phyloP scores from a whole-genome alignment of 2,888 invertebrate genomes.

The Macrophya alboannulata region DNA sequence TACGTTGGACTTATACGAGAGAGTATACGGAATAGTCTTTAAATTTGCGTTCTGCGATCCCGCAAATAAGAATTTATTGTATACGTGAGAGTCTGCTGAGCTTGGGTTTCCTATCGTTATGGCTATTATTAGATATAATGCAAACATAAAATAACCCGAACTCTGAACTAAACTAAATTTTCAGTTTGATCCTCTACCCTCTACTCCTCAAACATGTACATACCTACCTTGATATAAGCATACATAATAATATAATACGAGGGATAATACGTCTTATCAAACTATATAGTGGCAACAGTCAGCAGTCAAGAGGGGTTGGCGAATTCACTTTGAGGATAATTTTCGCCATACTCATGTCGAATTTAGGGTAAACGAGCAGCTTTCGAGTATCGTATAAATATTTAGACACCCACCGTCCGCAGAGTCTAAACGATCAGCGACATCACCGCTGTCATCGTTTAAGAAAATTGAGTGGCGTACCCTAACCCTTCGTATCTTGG shows the following conservation, averaged over 20 bases:
- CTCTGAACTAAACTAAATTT: slow-evolving; percentile 25
- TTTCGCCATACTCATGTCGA: not conserved
- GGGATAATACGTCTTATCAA: not conserved
- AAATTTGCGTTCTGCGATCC: not conserved
- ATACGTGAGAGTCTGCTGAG: slow-evolving; percentile 9
- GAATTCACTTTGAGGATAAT: slow-evolving; percentile 20
- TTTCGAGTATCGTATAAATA: slow-evolving; percentile 22
- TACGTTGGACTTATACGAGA: not conserved
- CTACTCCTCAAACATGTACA: not conserved
- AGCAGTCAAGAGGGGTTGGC: not conserved
- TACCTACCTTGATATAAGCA: slow-evolving; percentile 2
- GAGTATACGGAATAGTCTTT: not conserved
- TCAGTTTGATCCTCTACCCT: not conserved
- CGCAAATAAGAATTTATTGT: slow-evolving; percentile 16
- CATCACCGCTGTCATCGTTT: slow-evolving; percentile 15
- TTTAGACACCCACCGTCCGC: not conserved
- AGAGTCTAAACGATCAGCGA: slow-evolving; percentile 28
- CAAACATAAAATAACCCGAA: slow-evolving; percentile 7
- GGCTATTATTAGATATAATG: slow-evolving; percentile 12
- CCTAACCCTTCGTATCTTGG: slow-evolving; percentile 23
- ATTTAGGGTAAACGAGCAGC: slow-evolving; percentile 19
- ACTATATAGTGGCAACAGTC: not conserved
- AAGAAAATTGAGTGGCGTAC: slow-evolving; percentile 46
- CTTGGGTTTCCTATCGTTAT: not conserved
- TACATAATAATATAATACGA: slow-evolving; percentile 20